Percentiles rank a stretch among this genome's conserved stretches.
phyloP scores from a whole-genome alignment of 2,113 vertebrate genomes.

The Corythornis cristatus region DNA sequence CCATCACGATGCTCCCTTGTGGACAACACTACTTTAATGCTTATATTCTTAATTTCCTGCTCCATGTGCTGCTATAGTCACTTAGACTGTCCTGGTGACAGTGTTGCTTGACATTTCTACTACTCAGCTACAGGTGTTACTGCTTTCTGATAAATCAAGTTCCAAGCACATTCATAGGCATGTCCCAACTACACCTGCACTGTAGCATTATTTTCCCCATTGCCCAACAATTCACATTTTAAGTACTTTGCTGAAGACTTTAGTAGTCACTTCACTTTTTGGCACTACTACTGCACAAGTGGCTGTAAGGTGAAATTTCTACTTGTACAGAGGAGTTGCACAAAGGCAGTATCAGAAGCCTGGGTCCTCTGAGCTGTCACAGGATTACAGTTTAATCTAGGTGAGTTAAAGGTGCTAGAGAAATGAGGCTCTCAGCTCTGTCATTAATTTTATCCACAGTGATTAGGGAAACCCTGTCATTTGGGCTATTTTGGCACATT shows the following conservation, averaged over 20 bases:
- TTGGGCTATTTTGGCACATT: conserved; percentile 3
- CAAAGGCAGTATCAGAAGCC: not conserved
- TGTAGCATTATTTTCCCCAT: not conserved
- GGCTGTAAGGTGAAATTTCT: not conserved
- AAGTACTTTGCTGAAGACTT: not conserved
- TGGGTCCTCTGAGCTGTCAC: not conserved
- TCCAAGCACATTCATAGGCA: not conserved
- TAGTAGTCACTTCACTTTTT: not conserved
- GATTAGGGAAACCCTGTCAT: not conserved
- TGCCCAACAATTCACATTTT: not conserved
- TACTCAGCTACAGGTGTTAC: not conserved
- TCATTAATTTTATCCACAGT: not conserved
- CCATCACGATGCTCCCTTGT: not conserved
- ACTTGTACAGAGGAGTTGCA: not conserved
- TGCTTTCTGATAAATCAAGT: not conserved
- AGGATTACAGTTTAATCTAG: not conserved
- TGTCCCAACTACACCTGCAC: not conserved
- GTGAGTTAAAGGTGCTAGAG: not conserved
- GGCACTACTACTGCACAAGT: not conserved
- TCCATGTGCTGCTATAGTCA: not conserved
- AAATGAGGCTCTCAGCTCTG: not conserved
- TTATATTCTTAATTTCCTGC: not conserved
- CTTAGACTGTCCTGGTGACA: not conserved
- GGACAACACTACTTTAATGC: not conserved
- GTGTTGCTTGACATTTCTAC: not conserved